Evolutionary conservation across 2,113 vertebrate species (phyloP).

Genomic region (Microcebus lehilahytsara): DNA sequence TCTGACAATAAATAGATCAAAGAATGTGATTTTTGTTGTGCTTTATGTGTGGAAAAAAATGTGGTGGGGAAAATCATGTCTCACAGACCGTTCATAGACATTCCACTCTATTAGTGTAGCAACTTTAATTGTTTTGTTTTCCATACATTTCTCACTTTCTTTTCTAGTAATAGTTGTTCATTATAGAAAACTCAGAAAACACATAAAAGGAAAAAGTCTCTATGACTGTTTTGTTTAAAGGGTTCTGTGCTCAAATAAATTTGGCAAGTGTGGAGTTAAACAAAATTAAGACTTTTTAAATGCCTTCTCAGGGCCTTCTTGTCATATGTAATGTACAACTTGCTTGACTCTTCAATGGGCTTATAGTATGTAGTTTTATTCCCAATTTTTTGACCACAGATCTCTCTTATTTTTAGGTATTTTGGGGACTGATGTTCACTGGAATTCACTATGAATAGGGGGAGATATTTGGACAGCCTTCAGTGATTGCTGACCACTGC

Average conservation of each 20-base stretch:
- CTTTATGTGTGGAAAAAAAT: neutral
- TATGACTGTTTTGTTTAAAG: neutral
- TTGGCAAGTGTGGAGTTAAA: neutral
- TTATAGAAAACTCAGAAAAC: neutral
- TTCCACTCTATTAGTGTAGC: too few relatives aligned
- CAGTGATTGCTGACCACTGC: neutral
- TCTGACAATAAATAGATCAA: neutral
- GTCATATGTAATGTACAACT: too few relatives aligned
- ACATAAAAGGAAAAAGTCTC: neutral
- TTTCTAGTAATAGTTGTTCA: neutral
- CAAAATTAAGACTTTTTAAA: neutral
- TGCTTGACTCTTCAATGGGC: neutral
- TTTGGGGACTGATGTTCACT: neutral
- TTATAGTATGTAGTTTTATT: neutral
- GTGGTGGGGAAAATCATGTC: neutral
- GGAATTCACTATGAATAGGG: neutral
- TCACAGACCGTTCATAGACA: neutral
- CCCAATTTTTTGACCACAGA: neutral
- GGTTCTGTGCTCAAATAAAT: neutral
- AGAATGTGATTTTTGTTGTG: neutral
- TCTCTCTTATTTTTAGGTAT: neutral
- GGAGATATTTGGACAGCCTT: neutral
- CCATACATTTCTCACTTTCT: neutral
- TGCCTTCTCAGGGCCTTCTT: neutral
- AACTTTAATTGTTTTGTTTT: neutral